Evolutionary conservation across 2,888 invertebrate genomes (phyloP).

Genomic region (Zhengitettix transpicula): DNA sequence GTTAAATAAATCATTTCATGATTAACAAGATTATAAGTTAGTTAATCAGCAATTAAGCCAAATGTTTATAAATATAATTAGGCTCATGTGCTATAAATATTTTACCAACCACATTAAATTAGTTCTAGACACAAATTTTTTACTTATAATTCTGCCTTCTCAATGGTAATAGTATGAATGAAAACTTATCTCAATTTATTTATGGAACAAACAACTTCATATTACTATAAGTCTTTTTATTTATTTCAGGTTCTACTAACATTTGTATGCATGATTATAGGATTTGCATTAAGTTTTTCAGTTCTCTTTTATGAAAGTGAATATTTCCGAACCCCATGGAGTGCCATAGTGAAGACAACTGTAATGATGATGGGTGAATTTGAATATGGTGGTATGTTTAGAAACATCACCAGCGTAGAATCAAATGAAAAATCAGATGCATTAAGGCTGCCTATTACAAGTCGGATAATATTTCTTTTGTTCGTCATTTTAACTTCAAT

Average conservation of each 20-base stretch:
- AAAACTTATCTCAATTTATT: no score
- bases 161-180: no score
- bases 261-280: constrained; percentile 34
- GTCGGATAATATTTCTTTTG: constrained; percentile 30
- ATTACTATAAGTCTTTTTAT: not conserved
- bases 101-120: no score
- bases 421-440: constrained; percentile 8
- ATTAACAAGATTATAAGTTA: no score
- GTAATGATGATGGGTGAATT: constrained; percentile 43
- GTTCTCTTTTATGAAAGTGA: constrained; percentile 30
- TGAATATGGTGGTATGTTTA: constrained; percentile 29
- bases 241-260: constrained; percentile 29
- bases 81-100: no score
- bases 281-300: constrained; percentile 36
- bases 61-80: no score
- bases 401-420: constrained; percentile 9
- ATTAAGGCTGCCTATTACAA: constrained; percentile 19
- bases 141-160: no score
- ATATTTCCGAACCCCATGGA: constrained; percentile 26
- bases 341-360: constrained; percentile 30
- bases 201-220: no score
- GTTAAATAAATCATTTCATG: no score
- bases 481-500: constrained; percentile 35
- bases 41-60: no score
- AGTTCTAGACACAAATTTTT: no score